Conservation (phyloP, 37 sponge, comb jelly and placozoan genomes). For the Axinella damicornis region DNA sequence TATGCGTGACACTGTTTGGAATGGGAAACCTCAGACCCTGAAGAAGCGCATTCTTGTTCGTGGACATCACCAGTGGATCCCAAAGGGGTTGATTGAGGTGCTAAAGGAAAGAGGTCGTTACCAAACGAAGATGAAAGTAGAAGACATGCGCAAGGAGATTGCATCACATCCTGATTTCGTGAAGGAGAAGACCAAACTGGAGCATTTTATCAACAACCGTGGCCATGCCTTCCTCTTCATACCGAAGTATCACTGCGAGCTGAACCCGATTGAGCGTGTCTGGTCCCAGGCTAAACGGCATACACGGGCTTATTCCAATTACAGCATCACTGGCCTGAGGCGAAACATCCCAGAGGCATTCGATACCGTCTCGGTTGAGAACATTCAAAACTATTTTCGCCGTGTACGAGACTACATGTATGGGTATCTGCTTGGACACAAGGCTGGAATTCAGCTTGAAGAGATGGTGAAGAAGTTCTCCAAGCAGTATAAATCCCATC, state of each 20-base stretch:
- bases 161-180: neutral
- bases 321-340: constrained; percentile 1
- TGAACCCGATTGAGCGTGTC: too few relatives aligned
- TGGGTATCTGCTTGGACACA: neutral
- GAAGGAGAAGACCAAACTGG: neutral
- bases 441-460: constrained; percentile 6
- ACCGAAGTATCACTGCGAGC: too few relatives aligned
- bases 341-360: neutral
- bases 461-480: constrained; percentile 5
- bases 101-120: neutral
- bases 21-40: too few relatives aligned
- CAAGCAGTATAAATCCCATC: constrained; percentile 14
- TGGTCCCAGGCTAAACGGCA: too few relatives aligned
- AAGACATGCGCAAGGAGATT: constrained; percentile 5
- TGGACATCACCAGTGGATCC: too few relatives aligned
- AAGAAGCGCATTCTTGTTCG: too few relatives aligned
- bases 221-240: too few relatives aligned
- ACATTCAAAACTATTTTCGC: constrained; percentile 7
- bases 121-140: neutral
- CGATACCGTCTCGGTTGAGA: neutral
- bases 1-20: too few relatives aligned
- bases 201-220: too few relatives aligned
- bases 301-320: neutral
- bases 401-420: constrained; percentile 3
- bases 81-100: neutral